Evolutionary conservation across 92 coral and sea anemone genomes (phyloP).

Genomic region (Galaxea fascicularis): DNA sequence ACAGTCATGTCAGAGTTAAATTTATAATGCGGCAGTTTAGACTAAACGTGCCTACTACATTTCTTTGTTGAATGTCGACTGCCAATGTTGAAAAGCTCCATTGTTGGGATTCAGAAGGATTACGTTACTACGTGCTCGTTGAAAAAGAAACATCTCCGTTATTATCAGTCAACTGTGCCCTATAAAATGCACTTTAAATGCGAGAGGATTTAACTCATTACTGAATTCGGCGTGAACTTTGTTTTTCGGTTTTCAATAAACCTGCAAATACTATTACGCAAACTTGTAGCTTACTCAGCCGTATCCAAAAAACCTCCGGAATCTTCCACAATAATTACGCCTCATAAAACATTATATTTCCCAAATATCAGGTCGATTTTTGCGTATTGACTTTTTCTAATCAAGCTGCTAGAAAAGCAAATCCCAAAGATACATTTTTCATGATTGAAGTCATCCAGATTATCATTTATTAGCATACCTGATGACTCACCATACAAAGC

Average conservation of each 20-base stretch:
- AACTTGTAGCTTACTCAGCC: conserved; percentile 13
- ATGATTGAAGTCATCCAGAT: conserved; percentile 25
- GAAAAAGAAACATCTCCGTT: conserved; percentile 1
- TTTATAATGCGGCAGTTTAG: conserved; percentile 1
- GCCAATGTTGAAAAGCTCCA: background rate
- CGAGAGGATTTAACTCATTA: background rate
- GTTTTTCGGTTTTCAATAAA: background rate
- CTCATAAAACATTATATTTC: background rate
- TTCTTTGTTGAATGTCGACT: conserved; percentile 10
- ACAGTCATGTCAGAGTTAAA: conserved; percentile 15
- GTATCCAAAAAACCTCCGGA: background rate
- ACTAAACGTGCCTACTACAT: background rate
- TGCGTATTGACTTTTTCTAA: background rate
- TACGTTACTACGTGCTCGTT: background rate
- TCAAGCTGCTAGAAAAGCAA: background rate
- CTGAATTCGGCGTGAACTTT: background rate
- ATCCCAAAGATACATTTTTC: conserved; percentile 13
- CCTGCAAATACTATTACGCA: background rate
- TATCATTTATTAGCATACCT: background rate
- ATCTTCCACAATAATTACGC: background rate
- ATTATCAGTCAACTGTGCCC: background rate
- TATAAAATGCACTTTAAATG: background rate
- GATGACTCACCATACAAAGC: background rate
- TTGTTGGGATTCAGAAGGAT: background rate
- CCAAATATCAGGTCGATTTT: background rate